Evolutionary conservation across 2,888 invertebrate genomes (phyloP), one percentile per base, ranked within the genome.

Genomic region (Drosophila mimetica): DNA sequence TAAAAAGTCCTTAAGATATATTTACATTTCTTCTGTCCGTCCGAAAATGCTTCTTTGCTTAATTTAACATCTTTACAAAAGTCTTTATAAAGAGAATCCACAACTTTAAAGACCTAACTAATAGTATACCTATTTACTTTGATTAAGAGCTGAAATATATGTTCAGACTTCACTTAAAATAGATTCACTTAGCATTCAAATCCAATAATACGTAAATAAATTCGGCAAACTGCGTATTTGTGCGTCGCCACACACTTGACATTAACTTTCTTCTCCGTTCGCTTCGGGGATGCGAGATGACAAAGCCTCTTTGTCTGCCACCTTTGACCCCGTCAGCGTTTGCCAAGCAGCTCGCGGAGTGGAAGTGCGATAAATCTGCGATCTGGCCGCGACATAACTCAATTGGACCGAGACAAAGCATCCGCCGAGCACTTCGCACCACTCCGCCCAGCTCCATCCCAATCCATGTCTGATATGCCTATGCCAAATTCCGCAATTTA

Each of bases 371-470:
- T 86, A 86, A 77, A 82, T 86, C 77, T 81, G 85, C 76, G 54
- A 69, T 72, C 78, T 65, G 50, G 58, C 50, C 65, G 76, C 89
- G 74, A 84, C 90, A 90, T 90, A 90, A 90, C 86, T 91, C 90
- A 90, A 90, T 91, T 89, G 90, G 90, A 91, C 86, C 90, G 83
- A 78, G 89, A 90, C 90, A 89, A 90, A 88, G 90, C 85, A 52
- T 37, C 34, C 51, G 67, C 18, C 25, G 48, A 50, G 57, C 47
- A 60, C 44, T 51, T 37, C 39, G 25, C 34, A 46, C 36, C 18
- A 39, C 25, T 20, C 18, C 42, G 6, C 14, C 39, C 57, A 39
- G 25, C 30, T 50, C 42, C 39, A 22, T 32, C 51, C 47, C 73
- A 55, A 53, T 52, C 72, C 51, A 22, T 20, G 39, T 51, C 65